These are phyloP conservation scores for Diadegma fenestrale DNA, from an alignment of 2,888 invertebrate genomes.

Conservation along the genomic window DNA sequence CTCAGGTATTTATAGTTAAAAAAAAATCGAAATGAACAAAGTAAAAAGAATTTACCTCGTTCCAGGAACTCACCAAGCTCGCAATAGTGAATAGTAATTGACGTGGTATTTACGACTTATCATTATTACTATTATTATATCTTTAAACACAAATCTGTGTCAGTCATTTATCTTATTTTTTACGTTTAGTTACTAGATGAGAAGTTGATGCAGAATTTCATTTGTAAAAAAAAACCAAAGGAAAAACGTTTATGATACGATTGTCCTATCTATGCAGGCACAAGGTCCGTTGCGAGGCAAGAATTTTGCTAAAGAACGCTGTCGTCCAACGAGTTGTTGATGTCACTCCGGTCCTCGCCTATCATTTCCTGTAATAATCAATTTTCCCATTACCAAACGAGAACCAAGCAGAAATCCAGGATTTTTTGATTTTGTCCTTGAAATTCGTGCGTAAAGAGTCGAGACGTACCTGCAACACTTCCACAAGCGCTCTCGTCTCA, in stretches of 20 bases:
- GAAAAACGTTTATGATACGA: conserved; percentile 30
- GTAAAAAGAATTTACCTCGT: conserved; percentile 64
- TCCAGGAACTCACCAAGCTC: conserved; percentile 67
- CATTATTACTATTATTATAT: conserved; percentile 44
- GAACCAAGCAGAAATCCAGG: background rate
- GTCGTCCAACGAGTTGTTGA: conserved; percentile 83
- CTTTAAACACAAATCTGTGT: conserved; percentile 61
- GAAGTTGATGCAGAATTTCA: conserved; percentile 45
- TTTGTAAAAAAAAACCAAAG: conserved; percentile 47
- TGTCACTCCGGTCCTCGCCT: conserved; percentile 86
- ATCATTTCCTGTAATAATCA: conserved; percentile 87
- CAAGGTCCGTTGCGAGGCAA: conserved; percentile 12
- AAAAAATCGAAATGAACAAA: conserved; percentile 8
- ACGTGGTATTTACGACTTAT: conserved; percentile 47
- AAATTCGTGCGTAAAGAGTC: background rate
- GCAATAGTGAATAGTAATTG: conserved; percentile 61
- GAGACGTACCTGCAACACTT: conserved; percentile 90
- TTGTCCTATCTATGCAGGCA: conserved; percentile 15
- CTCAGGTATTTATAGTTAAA: conserved; percentile 59
- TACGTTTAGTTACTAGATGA: conserved; percentile 54
- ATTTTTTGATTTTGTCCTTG: background rate
- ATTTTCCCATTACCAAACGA: conserved; percentile 54
- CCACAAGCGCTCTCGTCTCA: conserved; percentile 91
- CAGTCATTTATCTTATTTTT: conserved; percentile 66
- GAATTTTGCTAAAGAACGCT: conserved; percentile 73